Evolutionary conservation across 2,888 invertebrate genomes (phyloP).

Genomic region (Leuctra nigra): DNA sequence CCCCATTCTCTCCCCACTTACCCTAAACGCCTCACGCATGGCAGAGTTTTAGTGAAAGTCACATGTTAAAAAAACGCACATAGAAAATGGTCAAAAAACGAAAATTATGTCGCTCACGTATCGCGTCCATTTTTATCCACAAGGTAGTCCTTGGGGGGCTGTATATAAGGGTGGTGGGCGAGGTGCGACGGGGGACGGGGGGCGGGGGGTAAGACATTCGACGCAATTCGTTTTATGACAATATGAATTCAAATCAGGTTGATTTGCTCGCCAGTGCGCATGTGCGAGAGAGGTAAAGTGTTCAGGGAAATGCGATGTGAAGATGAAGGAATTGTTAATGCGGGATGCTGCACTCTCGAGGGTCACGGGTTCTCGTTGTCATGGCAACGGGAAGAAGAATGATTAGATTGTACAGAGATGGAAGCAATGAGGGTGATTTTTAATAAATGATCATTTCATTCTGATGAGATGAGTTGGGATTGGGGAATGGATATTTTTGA

Average conservation of each 20-base stretch:
- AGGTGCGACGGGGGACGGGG: neutral
- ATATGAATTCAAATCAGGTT: slow-evolving; percentile 33
- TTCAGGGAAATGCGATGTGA: neutral
- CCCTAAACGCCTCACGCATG: no score
- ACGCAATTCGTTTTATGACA: slow-evolving; percentile 30
- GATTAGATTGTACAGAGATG: no score
- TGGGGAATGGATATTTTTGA: neutral
- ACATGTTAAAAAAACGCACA: no score
- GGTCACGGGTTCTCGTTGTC: no score
- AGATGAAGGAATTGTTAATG: neutral
- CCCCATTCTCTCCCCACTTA: no score
- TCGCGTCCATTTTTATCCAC: slow-evolving; percentile 31
- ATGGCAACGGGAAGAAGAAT: no score
- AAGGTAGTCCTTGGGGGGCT: slow-evolving; percentile 8
- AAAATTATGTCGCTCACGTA: slow-evolving; percentile 29
- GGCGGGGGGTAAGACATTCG: slow-evolving; percentile 26
- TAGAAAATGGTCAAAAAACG: slow-evolving; percentile 8
- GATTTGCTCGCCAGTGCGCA: neutral
- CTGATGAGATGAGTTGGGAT: neutral
- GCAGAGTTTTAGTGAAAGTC: no score
- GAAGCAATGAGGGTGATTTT: neutral
- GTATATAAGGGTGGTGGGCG: slow-evolving; percentile 9
- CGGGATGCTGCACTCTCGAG: no score
- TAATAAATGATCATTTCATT: neutral
- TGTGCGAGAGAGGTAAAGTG: neutral